Conservation (phyloP, 2,888 invertebrate genomes). For the Bugulina stolonifera region DNA sequence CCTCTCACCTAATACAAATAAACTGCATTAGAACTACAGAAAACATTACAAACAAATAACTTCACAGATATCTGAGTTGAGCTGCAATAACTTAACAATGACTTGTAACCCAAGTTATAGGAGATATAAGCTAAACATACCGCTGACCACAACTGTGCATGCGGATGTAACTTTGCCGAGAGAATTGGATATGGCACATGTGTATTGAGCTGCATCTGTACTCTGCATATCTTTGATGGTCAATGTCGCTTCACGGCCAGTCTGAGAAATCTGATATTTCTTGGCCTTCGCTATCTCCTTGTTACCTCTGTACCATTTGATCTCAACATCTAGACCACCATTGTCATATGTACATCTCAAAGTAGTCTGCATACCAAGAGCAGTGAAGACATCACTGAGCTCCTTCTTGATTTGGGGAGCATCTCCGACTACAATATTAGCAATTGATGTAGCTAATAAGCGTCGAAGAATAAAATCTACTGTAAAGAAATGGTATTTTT, state of each 20-base stretch:
- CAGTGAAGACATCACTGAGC: slow-evolving; percentile 2
- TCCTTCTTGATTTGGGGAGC: slow-evolving; percentile 1
- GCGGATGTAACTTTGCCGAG: slow-evolving; percentile 31
- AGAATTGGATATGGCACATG: slow-evolving; percentile 41
- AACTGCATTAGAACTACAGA: no score
- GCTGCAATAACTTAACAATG: no score
- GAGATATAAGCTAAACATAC: no score
- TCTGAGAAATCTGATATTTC: neutral
- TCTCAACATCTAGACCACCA: neutral
- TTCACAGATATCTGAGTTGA: no score
- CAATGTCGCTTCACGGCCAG: slow-evolving; percentile 54
- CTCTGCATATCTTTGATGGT: slow-evolving; percentile 73
- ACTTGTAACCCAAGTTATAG: no score
- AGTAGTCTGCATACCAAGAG: slow-evolving; percentile 1
- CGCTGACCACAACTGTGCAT: slow-evolving; percentile 31
- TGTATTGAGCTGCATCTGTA: slow-evolving; percentile 74
- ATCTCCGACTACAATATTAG: slow-evolving; percentile 2
- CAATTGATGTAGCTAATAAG: no score
- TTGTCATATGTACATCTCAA: slow-evolving; percentile 20
- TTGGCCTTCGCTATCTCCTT: slow-evolving; percentile 5
- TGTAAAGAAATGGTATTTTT: no score
- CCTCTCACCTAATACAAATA: neutral
- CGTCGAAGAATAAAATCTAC: no score
- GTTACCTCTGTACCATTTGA: slow-evolving; percentile 24
- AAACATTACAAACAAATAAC: no score